Evolutionary conservation across 2,797 vertebrate species (phyloP).

Genomic region (Paratrypauchen microcephalus): DNA sequence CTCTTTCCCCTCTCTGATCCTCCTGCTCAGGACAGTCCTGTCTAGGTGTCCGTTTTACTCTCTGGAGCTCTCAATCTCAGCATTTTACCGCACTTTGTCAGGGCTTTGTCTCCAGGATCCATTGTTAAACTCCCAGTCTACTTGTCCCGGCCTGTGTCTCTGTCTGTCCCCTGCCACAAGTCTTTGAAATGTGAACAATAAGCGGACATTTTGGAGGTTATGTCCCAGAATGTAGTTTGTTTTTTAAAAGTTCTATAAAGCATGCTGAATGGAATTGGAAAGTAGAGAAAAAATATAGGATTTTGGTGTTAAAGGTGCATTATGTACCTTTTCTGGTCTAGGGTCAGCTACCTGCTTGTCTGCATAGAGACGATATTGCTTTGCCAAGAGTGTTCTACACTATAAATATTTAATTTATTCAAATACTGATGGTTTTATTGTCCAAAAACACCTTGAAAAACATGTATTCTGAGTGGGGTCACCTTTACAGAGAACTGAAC

Average conservation of each 20-base stretch:
- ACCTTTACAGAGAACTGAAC: too few species aligned
- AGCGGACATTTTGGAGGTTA: neutral
- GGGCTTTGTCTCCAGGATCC: conserved; percentile 12
- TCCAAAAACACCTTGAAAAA: too few species aligned
- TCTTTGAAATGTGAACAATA: conserved; percentile 2
- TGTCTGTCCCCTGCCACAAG: conserved; percentile 9
- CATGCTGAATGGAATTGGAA: neutral
- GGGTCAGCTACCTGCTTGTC: too few species aligned
- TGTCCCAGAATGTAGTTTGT: neutral
- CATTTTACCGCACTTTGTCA: conserved; percentile 5
- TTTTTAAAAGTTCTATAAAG: neutral
- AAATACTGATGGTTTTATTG: too few species aligned
- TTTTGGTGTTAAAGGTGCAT: too few species aligned
- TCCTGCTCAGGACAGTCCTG: conserved; percentile 27
- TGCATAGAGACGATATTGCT: too few species aligned
- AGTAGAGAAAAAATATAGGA: neutral
- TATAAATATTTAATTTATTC: too few species aligned
- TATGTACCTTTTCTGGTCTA: too few species aligned
- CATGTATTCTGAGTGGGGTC: too few species aligned
- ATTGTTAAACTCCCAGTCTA: conserved; percentile 3
- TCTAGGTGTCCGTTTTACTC: conserved; percentile 17
- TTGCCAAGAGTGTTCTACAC: too few species aligned
- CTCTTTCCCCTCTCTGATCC: conserved; percentile 25
- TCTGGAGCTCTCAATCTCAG: conserved; percentile 24
- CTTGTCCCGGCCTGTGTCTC: conserved; percentile 16